A percentile compares a stretch with the other conserved stretches of the same genome.
Evolutionary conservation across 2,888 invertebrate genomes (phyloP).

Genomic region (Halictus quadricinctus): DNA sequence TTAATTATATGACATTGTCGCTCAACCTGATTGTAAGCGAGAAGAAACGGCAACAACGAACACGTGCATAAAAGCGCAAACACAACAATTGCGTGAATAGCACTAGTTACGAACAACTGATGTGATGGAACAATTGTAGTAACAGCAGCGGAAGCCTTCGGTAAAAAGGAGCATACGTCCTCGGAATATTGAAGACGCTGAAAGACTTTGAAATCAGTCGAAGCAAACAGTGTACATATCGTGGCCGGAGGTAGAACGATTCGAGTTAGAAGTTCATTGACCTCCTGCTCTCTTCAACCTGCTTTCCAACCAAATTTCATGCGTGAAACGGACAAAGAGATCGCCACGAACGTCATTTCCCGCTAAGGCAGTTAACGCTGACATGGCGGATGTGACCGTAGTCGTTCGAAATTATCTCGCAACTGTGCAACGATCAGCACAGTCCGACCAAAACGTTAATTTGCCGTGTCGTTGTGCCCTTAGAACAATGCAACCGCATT

Average conservation of each 20-base stretch:
- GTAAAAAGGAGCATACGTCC: background rate
- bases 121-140: background rate
- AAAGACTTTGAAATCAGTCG: background rate
- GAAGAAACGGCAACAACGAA: too few species aligned
- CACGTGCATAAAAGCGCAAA: too few species aligned
- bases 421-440: background rate
- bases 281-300: background rate
- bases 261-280: background rate
- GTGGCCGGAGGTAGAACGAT: background rate
- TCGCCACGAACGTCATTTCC: background rate
- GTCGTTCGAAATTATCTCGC: background rate
- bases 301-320: background rate
- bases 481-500: slow-evolving; percentile 16
- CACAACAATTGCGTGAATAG: too few species aligned
- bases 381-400: background rate
- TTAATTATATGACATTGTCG: too few species aligned
- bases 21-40: too few species aligned
- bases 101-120: too few species aligned
- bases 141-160: background rate
- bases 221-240: background rate
- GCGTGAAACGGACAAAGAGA: slow-evolving; percentile 1
- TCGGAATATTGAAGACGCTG: background rate
- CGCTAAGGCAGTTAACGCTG: background rate
- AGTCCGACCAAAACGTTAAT: background rate
- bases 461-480: background rate